Conservation (phyloP, 2,888 invertebrate genomes). For the Polyommatus icarus region DNA sequence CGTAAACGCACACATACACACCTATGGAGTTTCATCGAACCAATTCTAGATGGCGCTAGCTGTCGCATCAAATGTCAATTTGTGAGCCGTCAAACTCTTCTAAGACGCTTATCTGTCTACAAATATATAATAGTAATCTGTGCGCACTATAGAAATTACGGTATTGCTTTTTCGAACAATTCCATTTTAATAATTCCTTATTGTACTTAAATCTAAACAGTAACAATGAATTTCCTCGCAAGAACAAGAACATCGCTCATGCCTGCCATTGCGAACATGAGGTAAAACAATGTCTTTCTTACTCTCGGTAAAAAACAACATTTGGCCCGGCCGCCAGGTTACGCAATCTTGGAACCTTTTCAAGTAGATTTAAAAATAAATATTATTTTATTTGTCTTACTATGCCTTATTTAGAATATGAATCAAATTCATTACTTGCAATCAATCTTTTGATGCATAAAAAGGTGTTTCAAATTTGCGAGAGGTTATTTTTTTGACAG, state of each 20-base stretch:
- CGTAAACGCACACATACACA: too few species aligned
- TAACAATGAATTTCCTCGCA: slow-evolving; percentile 63
- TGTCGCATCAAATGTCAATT: too few species aligned
- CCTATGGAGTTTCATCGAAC: too few species aligned
- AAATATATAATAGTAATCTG: too few species aligned
- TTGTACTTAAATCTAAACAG: slow-evolving; percentile 36
- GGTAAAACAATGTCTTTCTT: slow-evolving; percentile 51
- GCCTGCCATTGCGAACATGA: slow-evolving; percentile 58
- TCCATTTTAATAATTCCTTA: slow-evolving; percentile 4
- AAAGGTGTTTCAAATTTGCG: background rate
- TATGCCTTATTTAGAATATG: background rate
- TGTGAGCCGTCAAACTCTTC: too few species aligned
- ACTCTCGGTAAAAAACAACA: slow-evolving; percentile 18
- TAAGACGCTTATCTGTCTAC: too few species aligned
- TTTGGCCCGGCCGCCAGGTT: slow-evolving; percentile 52
- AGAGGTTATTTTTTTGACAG: slow-evolving; percentile 1
- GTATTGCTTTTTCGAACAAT: background rate
- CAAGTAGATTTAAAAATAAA: slow-evolving; percentile 32
- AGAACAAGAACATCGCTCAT: slow-evolving; percentile 55
- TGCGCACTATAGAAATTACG: too few species aligned
- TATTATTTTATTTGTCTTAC: slow-evolving; percentile 15
- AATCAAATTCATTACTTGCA: slow-evolving; percentile 4
- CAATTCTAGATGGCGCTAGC: too few species aligned
- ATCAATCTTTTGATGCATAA: slow-evolving; percentile 4
- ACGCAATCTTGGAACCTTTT: slow-evolving; percentile 57